Conservation (phyloP, 2,797 vertebrate genomes). For the Enteromius argenteus region DNA sequence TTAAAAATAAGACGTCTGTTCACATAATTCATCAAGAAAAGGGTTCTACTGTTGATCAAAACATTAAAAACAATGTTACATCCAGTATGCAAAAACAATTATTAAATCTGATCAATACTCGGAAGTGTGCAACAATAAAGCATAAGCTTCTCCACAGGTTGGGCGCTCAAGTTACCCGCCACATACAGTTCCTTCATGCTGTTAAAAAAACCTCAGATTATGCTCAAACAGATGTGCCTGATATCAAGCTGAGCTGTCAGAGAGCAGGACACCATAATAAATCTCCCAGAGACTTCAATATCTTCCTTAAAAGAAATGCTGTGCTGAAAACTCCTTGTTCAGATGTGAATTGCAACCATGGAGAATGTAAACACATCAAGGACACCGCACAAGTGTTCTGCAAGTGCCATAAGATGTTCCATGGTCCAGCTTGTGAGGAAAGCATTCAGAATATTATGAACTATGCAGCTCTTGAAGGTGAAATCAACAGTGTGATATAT, state of each 20-base stretch:
- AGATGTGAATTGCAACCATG: neutral
- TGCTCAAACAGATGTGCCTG: no score
- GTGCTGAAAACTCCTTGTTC: neutral
- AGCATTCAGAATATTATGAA: neutral
- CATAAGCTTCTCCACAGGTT: no score
- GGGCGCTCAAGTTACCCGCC: no score
- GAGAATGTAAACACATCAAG: slow-evolving; percentile 1
- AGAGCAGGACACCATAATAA: no score
- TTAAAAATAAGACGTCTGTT: neutral
- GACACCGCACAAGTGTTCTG: slow-evolving; percentile 8
- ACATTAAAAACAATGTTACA: no score
- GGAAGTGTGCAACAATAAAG: no score
- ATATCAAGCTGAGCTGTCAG: no score
- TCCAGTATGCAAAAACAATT: no score
- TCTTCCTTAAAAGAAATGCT: neutral
- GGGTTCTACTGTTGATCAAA: neutral
- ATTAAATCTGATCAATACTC: no score
- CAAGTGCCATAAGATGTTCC: slow-evolving; percentile 1
- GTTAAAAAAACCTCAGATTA: no score
- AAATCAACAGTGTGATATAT: neutral
- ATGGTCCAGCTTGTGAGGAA: neutral
- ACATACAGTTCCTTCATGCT: no score
- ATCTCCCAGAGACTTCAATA: neutral
- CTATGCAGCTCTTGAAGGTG: neutral
- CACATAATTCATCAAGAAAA: slow-evolving; percentile 10